These are phyloP conservation scores for Dioctria linearis DNA, from an alignment of 2,888 invertebrate genomes.

Conservation along the genomic window DNA sequence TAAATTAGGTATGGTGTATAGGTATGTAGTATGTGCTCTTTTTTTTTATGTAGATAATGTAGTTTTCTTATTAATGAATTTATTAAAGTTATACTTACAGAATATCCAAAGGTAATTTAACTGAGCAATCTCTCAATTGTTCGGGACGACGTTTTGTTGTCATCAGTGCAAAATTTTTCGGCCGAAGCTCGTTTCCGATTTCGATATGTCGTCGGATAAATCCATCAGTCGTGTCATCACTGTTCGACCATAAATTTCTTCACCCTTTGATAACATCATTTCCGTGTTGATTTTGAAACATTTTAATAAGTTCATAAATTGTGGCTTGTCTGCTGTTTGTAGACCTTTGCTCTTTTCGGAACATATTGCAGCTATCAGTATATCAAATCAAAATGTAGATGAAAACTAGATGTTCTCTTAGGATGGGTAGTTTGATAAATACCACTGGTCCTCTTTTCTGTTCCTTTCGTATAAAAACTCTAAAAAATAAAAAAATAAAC, in stretches of 20 bases:
- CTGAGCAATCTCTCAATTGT: slow-evolving; percentile 70
- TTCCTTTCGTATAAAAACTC: neutral
- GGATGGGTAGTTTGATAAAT: neutral
- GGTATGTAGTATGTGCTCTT: no score
- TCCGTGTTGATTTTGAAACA: neutral
- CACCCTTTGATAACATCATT: slow-evolving; percentile 10
- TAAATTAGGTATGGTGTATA: no score
- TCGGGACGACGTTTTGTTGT: slow-evolving; percentile 62
- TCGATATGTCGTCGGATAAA: neutral
- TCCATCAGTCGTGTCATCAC: slow-evolving; percentile 30
- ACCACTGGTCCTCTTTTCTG: neutral
- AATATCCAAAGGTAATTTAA: slow-evolving; percentile 71
- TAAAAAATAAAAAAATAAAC: no score
- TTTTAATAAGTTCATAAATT: neutral
- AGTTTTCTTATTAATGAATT: no score
- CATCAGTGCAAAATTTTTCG: slow-evolving; percentile 59
- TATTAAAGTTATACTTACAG: slow-evolving; percentile 64
- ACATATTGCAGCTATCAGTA: neutral
- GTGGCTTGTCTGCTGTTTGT: neutral
- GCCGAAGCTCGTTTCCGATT: slow-evolving; percentile 42
- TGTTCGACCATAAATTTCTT: slow-evolving; percentile 18
- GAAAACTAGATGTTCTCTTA: neutral
- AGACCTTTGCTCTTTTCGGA: neutral
- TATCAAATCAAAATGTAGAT: neutral
- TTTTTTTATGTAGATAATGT: no score